Percentiles rank a stretch among this genome's conserved stretches.
Conservation (phyloP, 1,140 invertebrate species). For the Physella acuta region DNA sequence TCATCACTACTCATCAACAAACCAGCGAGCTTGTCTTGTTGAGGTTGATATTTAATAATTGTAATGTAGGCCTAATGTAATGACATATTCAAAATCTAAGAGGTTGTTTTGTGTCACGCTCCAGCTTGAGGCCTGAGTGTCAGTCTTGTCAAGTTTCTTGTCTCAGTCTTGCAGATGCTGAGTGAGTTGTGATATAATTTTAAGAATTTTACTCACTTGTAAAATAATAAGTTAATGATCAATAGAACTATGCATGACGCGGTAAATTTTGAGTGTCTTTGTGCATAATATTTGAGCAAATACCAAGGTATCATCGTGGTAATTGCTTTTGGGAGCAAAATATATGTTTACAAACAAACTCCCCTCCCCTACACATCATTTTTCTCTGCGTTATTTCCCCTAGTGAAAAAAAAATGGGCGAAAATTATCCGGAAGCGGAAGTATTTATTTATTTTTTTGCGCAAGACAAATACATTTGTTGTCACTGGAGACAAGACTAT, state of each 20-base stretch:
- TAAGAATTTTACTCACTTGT: conserved; percentile 38
- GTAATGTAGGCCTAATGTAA: too few species aligned
- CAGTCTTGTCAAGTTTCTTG: too few species aligned
- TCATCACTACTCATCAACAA: too few species aligned
- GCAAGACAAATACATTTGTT: conserved; percentile 12
- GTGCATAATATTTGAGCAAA: conserved; percentile 42
- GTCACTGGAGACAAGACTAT: conserved; percentile 20
- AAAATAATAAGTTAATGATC: conserved; percentile 37
- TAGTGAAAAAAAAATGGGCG: not conserved
- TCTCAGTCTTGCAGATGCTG: too few species aligned
- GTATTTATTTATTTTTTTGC: not conserved
- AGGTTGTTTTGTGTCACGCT: too few species aligned
- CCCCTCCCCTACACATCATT: conserved; percentile 22
- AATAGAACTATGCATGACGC: conserved; percentile 31
- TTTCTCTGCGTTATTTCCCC: conserved; percentile 11
- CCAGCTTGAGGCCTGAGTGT: too few species aligned
- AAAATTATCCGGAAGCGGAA: not conserved
- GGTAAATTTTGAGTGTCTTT: conserved; percentile 46
- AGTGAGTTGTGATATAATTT: too few species aligned
- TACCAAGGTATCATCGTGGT: conserved; percentile 47
- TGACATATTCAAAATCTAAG: too few species aligned
- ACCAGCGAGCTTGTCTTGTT: too few species aligned
- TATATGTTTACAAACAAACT: conserved; percentile 11
- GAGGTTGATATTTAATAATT: too few species aligned
- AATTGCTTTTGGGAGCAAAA: conserved; percentile 1